phyloP scores from a whole-genome alignment of 2,113 vertebrate genomes.

The Cinclus cinclus region DNA sequence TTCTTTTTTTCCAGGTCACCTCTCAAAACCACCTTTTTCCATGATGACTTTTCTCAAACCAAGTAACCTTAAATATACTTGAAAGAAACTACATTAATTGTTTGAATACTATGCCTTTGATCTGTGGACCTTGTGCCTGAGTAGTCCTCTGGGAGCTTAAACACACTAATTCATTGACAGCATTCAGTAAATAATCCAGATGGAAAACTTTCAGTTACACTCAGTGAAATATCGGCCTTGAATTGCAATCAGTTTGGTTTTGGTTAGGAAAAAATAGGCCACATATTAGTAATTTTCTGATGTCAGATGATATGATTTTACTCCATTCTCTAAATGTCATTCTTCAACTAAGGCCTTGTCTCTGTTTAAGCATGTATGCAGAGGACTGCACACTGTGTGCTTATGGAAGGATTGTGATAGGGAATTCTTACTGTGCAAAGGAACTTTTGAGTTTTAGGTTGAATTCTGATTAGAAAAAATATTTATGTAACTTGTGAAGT shows the following conservation, averaged over 20 bases:
- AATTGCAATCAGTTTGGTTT: background rate
- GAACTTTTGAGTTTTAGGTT: background rate
- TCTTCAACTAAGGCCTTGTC: background rate
- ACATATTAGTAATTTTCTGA: background rate
- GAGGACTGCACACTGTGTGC: background rate
- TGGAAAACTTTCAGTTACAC: background rate
- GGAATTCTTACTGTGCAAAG: background rate
- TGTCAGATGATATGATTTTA: conserved; percentile 1
- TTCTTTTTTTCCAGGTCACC: conserved; percentile 21
- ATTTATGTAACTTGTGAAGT: background rate
- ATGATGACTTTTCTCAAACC: conserved; percentile 1
- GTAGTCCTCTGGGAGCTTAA: background rate
- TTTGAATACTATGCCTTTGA: conserved; percentile 34
- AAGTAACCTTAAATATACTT: background rate
- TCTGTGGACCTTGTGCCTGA: conserved; percentile 13
- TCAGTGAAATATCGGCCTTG: conserved; percentile 4
- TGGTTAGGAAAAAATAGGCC: background rate
- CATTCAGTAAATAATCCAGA: background rate
- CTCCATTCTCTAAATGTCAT: background rate
- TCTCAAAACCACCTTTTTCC: conserved; percentile 32
- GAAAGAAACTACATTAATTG: conserved; percentile 16
- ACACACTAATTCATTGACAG: background rate
- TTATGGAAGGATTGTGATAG: conserved; percentile 4
- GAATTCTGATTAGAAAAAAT: conserved; percentile 32
- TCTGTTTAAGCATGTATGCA: background rate